These are phyloP conservation scores for Platycercus adscitus DNA, from an alignment of 2,113 vertebrate genomes.

Conservation along the genomic window DNA sequence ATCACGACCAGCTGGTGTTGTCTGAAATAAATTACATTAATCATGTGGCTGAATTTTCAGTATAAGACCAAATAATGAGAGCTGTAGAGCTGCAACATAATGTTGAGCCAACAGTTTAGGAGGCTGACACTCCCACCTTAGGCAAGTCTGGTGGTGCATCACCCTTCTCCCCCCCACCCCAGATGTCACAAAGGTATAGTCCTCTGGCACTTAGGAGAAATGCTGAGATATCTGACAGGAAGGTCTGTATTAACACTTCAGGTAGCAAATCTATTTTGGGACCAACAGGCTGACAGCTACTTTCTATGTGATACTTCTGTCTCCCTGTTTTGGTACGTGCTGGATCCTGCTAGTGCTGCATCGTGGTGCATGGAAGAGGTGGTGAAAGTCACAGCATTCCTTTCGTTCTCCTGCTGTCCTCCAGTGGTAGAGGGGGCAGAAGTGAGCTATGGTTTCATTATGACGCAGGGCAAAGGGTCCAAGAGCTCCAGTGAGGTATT, in stretches of 20 bases:
- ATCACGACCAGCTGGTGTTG: background rate
- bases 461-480: background rate
- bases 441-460: background rate
- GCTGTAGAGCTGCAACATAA: background rate
- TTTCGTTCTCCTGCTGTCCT: background rate
- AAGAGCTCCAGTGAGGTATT: background rate
- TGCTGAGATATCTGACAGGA: fast-evolving
- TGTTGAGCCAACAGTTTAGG: background rate
- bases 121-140: background rate
- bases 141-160: background rate
- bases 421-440: background rate
- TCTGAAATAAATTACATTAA: constrained; percentile 9
- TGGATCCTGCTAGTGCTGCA: background rate
- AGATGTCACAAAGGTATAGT: background rate
- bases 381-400: background rate
- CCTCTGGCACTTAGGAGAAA: background rate
- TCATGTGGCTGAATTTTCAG: background rate
- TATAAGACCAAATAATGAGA: background rate
- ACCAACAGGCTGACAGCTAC: background rate
- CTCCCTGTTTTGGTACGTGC: background rate
- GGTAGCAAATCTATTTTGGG: background rate
- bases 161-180: background rate
- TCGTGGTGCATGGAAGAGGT: fast-evolving
- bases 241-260: background rate
- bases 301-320: background rate